Base-by-base conservation (phyloP, 2,797 vertebrate genomes). In the Myotis myotis region DNA sequence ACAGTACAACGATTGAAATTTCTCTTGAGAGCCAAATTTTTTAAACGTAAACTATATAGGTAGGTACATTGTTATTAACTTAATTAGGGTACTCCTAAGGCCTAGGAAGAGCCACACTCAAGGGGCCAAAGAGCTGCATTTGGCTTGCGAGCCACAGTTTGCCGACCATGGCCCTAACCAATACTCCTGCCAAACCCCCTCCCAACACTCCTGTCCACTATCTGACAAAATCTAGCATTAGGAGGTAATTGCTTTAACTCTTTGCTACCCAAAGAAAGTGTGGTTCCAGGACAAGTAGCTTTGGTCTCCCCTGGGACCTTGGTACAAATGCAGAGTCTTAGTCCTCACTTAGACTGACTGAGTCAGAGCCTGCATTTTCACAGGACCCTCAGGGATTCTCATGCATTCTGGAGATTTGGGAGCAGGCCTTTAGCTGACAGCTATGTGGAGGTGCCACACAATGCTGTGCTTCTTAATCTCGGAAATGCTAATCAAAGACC, bases 211-310 rank as follows among this genome's bases (percentile, higher is more conserved):
- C 49, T 51, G 23, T 25, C 41, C n/a, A 33, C 57, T 75, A 84
- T 81, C 33, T 93, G 82, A 79, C 62, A 41, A 90, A 25, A 92
- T 71, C 57, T 51, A 90, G 70, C n/a, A 17, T 16, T 19, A 16
- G 6, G 30, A 70, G 8, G 30, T 55, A 82, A 64, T 91, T 91
- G n/a, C 60, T 94, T 94, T 80, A 90, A 90, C n/a, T 90, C 38
- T 87, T 83, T 86, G 2, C 44, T 94, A n/a, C 53, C 94, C 74
- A 13, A 20, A 64, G 30, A 13, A 25, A 64, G 22, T 79, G 17
- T 68, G 55, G 71, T 38, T 8, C 6, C 7, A 9, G 33, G 71
- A 25, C 28, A 8, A 13, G 30, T 30, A 66, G 57, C 38, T 93
- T 80, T 8, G 0, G 16, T 33, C 41, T 80, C 7, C 36, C 8